Base-by-base conservation (phyloP, 2,888 invertebrate genomes). In the Deroplatys truncata region DNA sequence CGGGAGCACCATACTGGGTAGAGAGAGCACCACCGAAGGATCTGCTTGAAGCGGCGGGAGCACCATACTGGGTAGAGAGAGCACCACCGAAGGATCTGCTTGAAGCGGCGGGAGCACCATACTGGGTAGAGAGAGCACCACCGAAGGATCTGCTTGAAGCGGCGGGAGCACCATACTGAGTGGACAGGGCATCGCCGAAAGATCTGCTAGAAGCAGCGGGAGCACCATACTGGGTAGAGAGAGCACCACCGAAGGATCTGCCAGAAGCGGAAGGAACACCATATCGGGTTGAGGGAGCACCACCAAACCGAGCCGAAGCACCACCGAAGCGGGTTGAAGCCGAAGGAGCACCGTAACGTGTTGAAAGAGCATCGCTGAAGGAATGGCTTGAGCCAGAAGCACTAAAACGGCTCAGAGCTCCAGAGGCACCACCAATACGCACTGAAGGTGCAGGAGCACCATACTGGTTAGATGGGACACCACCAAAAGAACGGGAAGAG, bases 81-180 rank as follows among this genome's bases (percentile, higher is more conserved):
- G 35, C 7, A 7, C 35, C 9, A 35, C 35, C 35, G 7, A 35
- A 35, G 35, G 7, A 8, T 5, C 20, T 9, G 20, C 4, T 2
- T 4, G 43, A 3, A 35, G 29, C 20, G 3, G 43, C 0, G 7
- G 94, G 93, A 0, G 92, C 92, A 0, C 93, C 93, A 82, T 94
- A 93, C n/a, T 92, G 92, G 31, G 92, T 91, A 2, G 88, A 43
- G 8, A 72, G 83, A 16, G 84, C 3, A 35, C 49, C 28, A 1
- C 15, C 93, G 93, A 86, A 86, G 35, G 31, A 31, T 31, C 31
- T 85, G 49, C 56, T 56, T 49, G 35, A 92, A 84, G 90, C 90
- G 49, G 82, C 29, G 49, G 84, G 88, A 20, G 31, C 83, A 9
- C 88, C 88, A 20, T 86, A 88, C n/a, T 88, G 88, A 9, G 72